These are phyloP conservation scores for Drosophila triauraria DNA, from an alignment of 1,140 invertebrate species.

Conservation along the genomic window DNA sequence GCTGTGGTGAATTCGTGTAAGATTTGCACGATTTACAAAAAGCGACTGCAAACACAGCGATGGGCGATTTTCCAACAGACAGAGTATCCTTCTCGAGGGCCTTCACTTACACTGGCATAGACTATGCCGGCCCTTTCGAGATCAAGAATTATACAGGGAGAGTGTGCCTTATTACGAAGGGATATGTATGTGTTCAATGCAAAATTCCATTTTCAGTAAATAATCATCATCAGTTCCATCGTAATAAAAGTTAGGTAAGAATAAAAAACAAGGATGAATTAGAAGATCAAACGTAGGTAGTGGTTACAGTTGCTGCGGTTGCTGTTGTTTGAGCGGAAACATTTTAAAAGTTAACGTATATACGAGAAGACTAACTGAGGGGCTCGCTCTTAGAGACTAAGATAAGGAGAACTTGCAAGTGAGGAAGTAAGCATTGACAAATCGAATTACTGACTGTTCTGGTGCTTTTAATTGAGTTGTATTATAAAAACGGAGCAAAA, in stretches of 20 bases:
- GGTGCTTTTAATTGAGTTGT: no score
- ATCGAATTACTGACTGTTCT: constrained; percentile 30
- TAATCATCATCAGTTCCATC: constrained; percentile 36
- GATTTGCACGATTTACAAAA: no score
- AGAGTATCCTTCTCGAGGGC: no score
- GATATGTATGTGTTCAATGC: constrained; percentile 30
- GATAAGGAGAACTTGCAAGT: constrained; percentile 24
- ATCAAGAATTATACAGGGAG: no score
- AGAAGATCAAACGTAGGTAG: constrained; percentile 45
- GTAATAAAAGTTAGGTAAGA: constrained; percentile 34
- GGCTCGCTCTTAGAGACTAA: constrained; percentile 32
- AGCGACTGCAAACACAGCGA: no score
- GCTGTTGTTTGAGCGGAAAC: constrained; percentile 35
- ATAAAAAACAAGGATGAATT: constrained; percentile 38
- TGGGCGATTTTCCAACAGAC: no score
- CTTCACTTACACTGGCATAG: no score
- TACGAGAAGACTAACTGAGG: constrained; percentile 45
- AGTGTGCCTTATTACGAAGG: no score
- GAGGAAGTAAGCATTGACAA: constrained; percentile 33
- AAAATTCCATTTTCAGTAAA: constrained; percentile 40
- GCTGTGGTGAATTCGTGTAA: no score
- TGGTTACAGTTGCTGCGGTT: constrained; percentile 25
- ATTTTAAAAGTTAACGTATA: constrained; percentile 52
- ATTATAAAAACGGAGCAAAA: no score
- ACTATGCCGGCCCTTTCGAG: no score